Conservation (phyloP, 2,888 invertebrate species). For the Phengaris arion region DNA sequence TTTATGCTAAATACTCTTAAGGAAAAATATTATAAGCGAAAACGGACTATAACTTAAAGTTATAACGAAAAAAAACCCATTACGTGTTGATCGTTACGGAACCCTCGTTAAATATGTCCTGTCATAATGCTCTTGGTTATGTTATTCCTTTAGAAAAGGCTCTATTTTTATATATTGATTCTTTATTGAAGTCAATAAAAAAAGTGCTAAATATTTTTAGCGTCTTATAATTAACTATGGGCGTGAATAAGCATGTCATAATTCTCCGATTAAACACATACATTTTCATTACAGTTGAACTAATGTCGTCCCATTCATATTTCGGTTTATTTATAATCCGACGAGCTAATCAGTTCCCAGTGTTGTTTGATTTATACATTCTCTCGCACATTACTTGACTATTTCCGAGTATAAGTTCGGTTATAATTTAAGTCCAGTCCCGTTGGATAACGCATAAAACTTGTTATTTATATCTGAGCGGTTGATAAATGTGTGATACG, state of each 20-base stretch:
- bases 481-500: constrained; percentile 24
- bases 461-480: constrained; percentile 5
- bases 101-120: too few species aligned
- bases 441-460: constrained; percentile 16
- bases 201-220: not conserved
- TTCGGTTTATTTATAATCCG: constrained; percentile 17
- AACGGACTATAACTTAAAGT: too few species aligned
- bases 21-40: too few species aligned
- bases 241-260: not conserved
- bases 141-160: too few species aligned
- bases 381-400: constrained; percentile 9
- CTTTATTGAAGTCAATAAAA: too few species aligned
- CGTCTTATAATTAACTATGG: not conserved
- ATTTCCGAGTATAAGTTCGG: constrained; percentile 16
- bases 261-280: not conserved
- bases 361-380: constrained; percentile 28
- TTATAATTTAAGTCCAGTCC: constrained; percentile 23
- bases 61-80: too few species aligned
- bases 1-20: too few species aligned
- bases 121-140: too few species aligned
- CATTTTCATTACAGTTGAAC: not conserved
- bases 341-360: constrained; percentile 14
- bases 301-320: not conserved
- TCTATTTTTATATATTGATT: too few species aligned
- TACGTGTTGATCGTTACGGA: too few species aligned